Evolutionary conservation across 2,888 invertebrate species (phyloP).

Genomic region (Sisyra nigra): DNA sequence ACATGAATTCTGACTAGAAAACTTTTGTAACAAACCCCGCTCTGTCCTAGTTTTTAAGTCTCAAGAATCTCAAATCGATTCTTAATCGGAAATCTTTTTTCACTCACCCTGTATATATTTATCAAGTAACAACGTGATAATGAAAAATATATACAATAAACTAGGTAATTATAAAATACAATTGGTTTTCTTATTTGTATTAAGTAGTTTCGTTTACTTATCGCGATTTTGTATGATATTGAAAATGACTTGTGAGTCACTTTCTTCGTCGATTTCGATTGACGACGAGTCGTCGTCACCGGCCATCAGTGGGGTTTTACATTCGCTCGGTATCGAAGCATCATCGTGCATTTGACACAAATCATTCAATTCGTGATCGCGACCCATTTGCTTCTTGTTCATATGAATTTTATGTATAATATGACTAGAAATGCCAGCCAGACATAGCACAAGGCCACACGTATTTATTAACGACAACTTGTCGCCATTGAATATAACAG

Average conservation of each 20-base stretch:
- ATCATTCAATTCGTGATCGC: slow-evolving; percentile 5
- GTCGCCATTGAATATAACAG: slow-evolving; percentile 77
- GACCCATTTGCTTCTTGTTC: slow-evolving; percentile 10
- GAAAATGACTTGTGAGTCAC: slow-evolving; percentile 31
- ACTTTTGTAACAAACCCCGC: too few relatives aligned
- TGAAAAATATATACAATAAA: too few relatives aligned
- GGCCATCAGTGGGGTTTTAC: slow-evolving; percentile 21
- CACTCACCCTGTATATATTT: too few relatives aligned
- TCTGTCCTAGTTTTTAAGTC: too few relatives aligned
- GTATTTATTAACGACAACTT: slow-evolving; percentile 63
- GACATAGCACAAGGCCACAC: slow-evolving; percentile 70
- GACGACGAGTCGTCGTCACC: slow-evolving; percentile 15
- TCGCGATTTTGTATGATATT: slow-evolving; percentile 29
- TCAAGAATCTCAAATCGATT: too few relatives aligned
- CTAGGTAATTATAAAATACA: too few relatives aligned
- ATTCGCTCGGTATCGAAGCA: slow-evolving; percentile 17
- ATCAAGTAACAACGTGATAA: too few relatives aligned
- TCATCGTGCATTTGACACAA: background rate
- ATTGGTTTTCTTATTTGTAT: too few relatives aligned
- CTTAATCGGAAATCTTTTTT: too few relatives aligned
- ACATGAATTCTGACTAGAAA: too few relatives aligned
- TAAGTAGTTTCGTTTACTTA: slow-evolving; percentile 15
- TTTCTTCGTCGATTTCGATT: slow-evolving; percentile 21
- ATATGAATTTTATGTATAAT: slow-evolving; percentile 49
- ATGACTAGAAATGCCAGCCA: slow-evolving; percentile 77